Evolutionary conservation across 2,888 invertebrate genomes (phyloP).

Genomic region (Saturnia japonica): DNA sequence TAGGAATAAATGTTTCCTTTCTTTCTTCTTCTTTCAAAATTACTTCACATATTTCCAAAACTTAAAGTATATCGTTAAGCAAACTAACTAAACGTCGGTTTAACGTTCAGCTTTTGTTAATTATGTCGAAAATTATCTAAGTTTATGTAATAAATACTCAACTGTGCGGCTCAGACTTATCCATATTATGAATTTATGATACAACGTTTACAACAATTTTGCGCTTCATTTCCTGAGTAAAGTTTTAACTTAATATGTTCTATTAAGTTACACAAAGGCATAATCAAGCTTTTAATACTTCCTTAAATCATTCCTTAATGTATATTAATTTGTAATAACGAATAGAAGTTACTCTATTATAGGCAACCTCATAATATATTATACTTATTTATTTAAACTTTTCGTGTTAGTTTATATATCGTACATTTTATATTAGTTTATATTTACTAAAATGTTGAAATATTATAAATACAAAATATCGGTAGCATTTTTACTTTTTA

Average conservation of each 20-base stretch:
- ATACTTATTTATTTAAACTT: not conserved
- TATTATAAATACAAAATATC: too few relatives aligned
- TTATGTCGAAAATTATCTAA: not conserved
- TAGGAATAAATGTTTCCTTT: too few relatives aligned
- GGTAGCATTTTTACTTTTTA: too few relatives aligned
- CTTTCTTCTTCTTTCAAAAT: too few relatives aligned
- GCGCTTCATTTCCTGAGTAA: not conserved
- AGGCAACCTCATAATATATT: not conserved
- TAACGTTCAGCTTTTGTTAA: not conserved
- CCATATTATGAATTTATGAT: not conserved
- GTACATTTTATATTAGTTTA: too few relatives aligned
- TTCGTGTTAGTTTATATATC: not conserved
- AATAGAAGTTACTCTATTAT: not conserved
- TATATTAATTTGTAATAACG: slow-evolving; percentile 1
- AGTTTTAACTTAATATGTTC: not conserved
- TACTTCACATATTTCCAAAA: too few relatives aligned
- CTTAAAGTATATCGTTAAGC: not conserved
- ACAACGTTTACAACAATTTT: not conserved
- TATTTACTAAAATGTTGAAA: too few relatives aligned
- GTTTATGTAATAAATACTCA: not conserved
- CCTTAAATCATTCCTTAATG: not conserved
- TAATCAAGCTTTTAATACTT: not conserved
- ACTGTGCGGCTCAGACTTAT: not conserved
- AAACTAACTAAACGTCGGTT: not conserved
- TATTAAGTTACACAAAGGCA: not conserved